These are phyloP conservation scores for Nephrotoma appendiculata DNA, from an alignment of 2,888 invertebrate species.

Conservation along the genomic window DNA sequence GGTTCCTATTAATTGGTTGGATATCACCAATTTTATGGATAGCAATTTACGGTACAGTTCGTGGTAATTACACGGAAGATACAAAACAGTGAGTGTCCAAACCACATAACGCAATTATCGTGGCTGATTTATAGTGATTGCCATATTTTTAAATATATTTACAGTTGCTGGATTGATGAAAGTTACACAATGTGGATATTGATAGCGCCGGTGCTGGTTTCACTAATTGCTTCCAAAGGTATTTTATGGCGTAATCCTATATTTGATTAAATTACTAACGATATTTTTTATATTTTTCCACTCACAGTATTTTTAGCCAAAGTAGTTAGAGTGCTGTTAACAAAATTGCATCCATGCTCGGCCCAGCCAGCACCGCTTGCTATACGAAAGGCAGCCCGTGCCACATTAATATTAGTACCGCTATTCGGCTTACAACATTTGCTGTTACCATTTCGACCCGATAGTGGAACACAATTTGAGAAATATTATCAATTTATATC, in stretches of 20 bases:
- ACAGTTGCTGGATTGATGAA: constrained; percentile 54
- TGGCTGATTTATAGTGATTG: background rate
- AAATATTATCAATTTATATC: constrained; percentile 48
- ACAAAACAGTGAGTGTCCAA: constrained; percentile 34
- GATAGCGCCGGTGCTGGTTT: constrained; percentile 43
- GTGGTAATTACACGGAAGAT: constrained; percentile 34
- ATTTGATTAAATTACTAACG: background rate
- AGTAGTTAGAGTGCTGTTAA: constrained; percentile 47
- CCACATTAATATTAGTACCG: constrained; percentile 58
- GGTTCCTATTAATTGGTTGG: constrained; percentile 57
- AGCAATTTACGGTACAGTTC: constrained; percentile 16
- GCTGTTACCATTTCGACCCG: constrained; percentile 51
- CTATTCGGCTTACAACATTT: constrained; percentile 61
- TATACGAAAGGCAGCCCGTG: constrained; percentile 50
- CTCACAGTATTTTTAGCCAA: constrained; percentile 38
- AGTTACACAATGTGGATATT: constrained; percentile 49
- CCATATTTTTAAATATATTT: constrained; percentile 12
- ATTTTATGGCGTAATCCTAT: background rate
- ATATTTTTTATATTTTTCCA: background rate
- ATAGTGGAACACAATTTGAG: constrained; percentile 38
- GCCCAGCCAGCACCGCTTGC: constrained; percentile 43
- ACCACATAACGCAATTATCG: background rate
- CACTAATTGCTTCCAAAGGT: constrained; percentile 36
- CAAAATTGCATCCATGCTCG: constrained; percentile 46
- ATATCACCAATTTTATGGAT: constrained; percentile 36